Evolutionary conservation across 2,888 invertebrate genomes (phyloP).

Genomic region (Microctonus aethiopoides): DNA sequence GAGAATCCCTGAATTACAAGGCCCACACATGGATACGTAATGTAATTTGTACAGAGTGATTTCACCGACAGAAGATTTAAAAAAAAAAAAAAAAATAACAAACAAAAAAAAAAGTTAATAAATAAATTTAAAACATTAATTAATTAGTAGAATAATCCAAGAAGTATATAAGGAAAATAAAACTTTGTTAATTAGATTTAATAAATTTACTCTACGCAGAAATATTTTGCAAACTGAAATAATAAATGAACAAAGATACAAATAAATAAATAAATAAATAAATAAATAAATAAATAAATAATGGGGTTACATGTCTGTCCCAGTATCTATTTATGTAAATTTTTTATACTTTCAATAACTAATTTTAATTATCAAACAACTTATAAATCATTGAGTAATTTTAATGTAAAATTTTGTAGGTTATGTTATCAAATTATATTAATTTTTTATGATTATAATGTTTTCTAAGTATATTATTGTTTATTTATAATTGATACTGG

Average conservation of each 20-base stretch:
- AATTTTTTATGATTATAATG: not conserved
- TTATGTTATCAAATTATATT: not conserved
- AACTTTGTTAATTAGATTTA: constrained; percentile 17
- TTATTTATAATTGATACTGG: constrained; percentile 43
- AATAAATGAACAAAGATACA: not conserved
- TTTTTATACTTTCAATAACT: constrained; percentile 6
- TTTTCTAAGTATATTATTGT: constrained; percentile 2
- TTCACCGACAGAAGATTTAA: constrained; percentile 35
- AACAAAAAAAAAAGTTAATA: constrained; percentile 25
- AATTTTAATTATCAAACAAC: not conserved
- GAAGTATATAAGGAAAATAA: constrained; percentile 4
- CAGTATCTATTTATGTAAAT: constrained; percentile 2
- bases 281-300: not conserved
- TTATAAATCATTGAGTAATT: not conserved
- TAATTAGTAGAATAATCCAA: constrained; percentile 13
- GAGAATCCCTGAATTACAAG: constrained; percentile 37
- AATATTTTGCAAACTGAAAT: constrained; percentile 2
- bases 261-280: not conserved
- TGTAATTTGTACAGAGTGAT: constrained; percentile 44
- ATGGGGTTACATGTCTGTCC: constrained; percentile 9
- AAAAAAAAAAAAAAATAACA: constrained; percentile 19
- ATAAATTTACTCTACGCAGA: constrained; percentile 10
- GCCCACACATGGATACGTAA: constrained; percentile 49
- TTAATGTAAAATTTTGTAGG: too few relatives aligned
- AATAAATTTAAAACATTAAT: too few relatives aligned